Evolutionary conservation across 2,888 invertebrate species (phyloP).

Genomic region (Labia minor): DNA sequence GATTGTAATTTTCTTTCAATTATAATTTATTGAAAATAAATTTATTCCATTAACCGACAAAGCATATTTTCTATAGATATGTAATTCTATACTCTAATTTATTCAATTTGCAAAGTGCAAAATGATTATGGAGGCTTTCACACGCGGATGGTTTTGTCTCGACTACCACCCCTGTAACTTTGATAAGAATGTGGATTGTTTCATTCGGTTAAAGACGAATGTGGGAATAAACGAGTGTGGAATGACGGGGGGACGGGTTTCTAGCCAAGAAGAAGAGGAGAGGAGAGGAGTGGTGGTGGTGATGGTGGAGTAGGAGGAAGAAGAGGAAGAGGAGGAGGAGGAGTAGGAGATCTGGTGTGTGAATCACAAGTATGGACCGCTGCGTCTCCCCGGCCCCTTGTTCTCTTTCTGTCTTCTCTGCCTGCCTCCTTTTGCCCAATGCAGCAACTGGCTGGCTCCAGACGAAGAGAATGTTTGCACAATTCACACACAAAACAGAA

Average conservation of each 20-base stretch:
- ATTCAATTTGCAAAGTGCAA: too few species aligned
- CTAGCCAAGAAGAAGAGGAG: not conserved
- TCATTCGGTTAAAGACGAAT: not conserved
- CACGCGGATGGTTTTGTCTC: not conserved
- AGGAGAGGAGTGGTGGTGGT: not conserved
- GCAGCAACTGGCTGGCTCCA: not conserved
- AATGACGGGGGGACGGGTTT: not conserved
- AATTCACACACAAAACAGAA: not conserved
- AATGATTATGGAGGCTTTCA: too few species aligned
- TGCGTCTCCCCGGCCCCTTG: not conserved
- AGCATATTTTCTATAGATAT: too few species aligned
- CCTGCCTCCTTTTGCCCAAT: not conserved
- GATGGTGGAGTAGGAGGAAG: not conserved
- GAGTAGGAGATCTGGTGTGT: not conserved
- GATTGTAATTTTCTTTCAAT: too few species aligned
- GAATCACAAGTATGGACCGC: not conserved
- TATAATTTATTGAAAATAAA: too few species aligned
- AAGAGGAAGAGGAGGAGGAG: not conserved
- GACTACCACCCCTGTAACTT: too few species aligned
- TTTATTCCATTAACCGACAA: too few species aligned
- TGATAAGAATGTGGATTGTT: not conserved
- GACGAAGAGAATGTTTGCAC: slow-evolving; percentile 1
- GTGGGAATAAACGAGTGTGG: not conserved
- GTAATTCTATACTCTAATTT: too few species aligned
- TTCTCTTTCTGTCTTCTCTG: not conserved